phyloP scores from a whole-genome alignment of 2,113 vertebrate species.

The Parus major region DNA sequence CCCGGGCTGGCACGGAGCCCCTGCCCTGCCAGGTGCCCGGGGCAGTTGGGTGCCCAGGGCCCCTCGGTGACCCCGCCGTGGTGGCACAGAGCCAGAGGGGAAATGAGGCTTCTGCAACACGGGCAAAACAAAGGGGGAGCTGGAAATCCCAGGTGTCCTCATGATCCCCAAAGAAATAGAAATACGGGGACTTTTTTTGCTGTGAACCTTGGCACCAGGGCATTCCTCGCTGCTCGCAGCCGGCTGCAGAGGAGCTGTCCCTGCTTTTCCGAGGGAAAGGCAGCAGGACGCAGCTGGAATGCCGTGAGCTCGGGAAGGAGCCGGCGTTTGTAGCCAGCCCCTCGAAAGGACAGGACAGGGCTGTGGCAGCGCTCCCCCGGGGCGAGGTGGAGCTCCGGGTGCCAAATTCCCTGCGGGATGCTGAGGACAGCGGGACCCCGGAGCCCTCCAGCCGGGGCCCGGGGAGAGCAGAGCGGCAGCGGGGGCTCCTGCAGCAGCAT shows the following conservation, averaged over 20 bases:
- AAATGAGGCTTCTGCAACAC: background rate
- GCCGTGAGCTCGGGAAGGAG: background rate
- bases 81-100: background rate
- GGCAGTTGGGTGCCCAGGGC: background rate
- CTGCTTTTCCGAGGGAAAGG: background rate
- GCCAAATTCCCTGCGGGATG: background rate
- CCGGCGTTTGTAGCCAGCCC: fast-evolving
- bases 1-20: fast-evolving
- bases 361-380: background rate
- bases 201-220: background rate
- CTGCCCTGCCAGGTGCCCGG: fast-evolving
- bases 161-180: background rate
- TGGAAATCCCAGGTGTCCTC: background rate
- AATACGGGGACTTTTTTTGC: background rate
- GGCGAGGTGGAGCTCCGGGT: background rate
- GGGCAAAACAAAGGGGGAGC: background rate
- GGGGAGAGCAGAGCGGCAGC: background rate
- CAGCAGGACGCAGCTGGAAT: too few relatives aligned
- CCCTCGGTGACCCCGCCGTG: fast-evolving
- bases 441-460: background rate
- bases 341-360: background rate
- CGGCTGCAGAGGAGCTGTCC: background rate
- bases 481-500: background rate
- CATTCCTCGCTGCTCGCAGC: background rate
- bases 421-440: background rate